Conservation (phyloP, 2,797 vertebrate species). For the Xenops minutus region DNA sequence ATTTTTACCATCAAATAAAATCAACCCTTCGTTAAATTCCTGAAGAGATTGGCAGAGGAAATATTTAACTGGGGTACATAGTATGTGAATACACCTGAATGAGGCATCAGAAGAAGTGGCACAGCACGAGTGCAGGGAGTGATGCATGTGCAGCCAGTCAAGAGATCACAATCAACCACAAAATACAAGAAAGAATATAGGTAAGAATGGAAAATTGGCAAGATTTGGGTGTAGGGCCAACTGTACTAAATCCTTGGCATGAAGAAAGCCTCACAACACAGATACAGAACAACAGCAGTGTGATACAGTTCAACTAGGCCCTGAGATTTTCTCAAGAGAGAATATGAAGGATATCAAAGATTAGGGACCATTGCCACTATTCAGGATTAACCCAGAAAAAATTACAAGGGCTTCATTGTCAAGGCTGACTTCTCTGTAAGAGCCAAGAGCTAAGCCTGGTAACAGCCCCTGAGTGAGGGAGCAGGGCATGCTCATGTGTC, state of each 20-base stretch:
- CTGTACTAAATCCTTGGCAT: rapidly evolving
- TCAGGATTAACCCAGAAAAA: not conserved
- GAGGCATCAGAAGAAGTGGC: not conserved
- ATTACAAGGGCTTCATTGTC: not conserved
- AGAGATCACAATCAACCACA: rapidly evolving
- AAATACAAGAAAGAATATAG: not conserved
- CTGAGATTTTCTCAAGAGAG: not conserved
- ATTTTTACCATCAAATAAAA: not conserved
- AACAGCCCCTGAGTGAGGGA: not conserved
- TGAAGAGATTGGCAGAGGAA: not conserved
- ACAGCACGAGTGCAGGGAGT: not conserved
- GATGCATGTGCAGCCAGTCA: not conserved
- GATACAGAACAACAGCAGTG: not conserved
- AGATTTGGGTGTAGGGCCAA: not conserved
- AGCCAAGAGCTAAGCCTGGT: not conserved
- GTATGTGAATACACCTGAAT: not conserved
- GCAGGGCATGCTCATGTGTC: rapidly evolving
- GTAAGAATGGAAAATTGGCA: not conserved
- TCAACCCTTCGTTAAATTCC: not conserved
- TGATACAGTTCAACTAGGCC: not conserved
- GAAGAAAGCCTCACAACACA: not conserved
- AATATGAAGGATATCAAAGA: not conserved
- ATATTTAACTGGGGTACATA: not conserved
- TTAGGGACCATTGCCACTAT: rapidly evolving
- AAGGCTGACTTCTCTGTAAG: not conserved